Evolutionary conservation across 2,888 invertebrate species (phyloP).

Genomic region (Lasioglossum figueresi): DNA sequence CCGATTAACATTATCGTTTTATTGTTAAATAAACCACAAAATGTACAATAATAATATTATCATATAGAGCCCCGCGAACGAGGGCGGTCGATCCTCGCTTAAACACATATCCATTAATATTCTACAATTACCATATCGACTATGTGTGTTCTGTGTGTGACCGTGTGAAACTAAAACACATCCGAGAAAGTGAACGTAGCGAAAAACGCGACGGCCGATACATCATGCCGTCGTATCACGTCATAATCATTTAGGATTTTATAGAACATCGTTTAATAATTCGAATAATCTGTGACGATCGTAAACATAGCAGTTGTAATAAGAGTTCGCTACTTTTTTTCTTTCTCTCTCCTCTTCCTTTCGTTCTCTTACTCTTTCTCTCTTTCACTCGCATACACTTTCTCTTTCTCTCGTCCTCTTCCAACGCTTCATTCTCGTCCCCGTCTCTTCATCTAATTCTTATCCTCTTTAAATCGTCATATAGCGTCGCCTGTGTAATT

Average conservation of each 20-base stretch:
- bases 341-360: neutral
- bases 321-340: conserved; percentile 72
- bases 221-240: conserved; percentile 64
- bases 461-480: conserved; percentile 56
- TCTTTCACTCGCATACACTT: neutral
- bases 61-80: conserved; percentile 75
- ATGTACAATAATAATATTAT: conserved; percentile 82
- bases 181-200: conserved; percentile 73
- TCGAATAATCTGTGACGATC: conserved; percentile 84
- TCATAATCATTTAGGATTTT: conserved; percentile 75
- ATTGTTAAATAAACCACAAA: conserved; percentile 84
- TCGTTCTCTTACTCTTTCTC: neutral
- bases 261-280: conserved; percentile 73
- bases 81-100: conserved; percentile 75
- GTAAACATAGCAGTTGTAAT: conserved; percentile 85
- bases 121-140: conserved; percentile 80
- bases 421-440: neutral
- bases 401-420: neutral
- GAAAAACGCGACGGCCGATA: conserved; percentile 59
- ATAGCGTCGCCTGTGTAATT: conserved; percentile 78
- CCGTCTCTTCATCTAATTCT: neutral
- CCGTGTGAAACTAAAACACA: conserved; percentile 76
- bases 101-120: conserved; percentile 82
- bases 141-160: conserved; percentile 66
- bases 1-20: conserved; percentile 79